A percentile compares a stretch with the other conserved stretches of the same genome.
Evolutionary conservation across 2,113 vertebrate species (phyloP).

Genomic region (Todiramphus saurophagus): DNA sequence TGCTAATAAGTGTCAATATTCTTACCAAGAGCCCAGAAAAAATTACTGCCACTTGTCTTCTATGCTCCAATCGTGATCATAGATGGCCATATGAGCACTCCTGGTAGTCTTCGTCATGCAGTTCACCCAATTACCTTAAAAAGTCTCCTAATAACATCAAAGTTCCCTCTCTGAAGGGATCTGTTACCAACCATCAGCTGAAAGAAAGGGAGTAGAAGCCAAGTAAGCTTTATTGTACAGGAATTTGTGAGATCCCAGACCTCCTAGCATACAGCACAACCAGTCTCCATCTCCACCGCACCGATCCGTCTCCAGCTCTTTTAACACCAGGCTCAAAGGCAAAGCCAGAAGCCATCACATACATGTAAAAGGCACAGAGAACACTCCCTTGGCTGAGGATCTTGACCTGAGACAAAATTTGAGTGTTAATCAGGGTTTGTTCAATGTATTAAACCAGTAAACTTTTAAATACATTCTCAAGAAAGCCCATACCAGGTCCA

Average conservation of each 20-base stretch:
- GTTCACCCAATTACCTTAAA: background rate
- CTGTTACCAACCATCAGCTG: background rate
- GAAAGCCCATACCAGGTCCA: background rate
- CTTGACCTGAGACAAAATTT: background rate
- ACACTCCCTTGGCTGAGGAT: background rate
- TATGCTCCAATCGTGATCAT: rapidly evolving
- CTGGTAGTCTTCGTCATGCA: background rate
- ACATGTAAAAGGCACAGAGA: background rate
- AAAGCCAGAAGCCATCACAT: background rate
- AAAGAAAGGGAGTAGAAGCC: background rate
- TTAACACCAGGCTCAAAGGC: background rate
- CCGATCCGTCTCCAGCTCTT: background rate
- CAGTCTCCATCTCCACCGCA: background rate
- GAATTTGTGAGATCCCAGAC: background rate
- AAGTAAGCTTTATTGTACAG: background rate
- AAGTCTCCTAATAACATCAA: background rate
- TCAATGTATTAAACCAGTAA: background rate
- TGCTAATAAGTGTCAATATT: background rate
- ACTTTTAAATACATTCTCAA: background rate
- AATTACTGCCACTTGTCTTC: background rate
- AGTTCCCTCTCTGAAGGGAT: background rate
- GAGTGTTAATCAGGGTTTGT: background rate
- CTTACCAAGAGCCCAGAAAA: background rate
- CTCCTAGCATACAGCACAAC: background rate
- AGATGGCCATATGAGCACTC: background rate